These are phyloP conservation scores for Pteronura brasiliensis DNA, from an alignment of 2,113 vertebrate species.

Conservation along the genomic window DNA sequence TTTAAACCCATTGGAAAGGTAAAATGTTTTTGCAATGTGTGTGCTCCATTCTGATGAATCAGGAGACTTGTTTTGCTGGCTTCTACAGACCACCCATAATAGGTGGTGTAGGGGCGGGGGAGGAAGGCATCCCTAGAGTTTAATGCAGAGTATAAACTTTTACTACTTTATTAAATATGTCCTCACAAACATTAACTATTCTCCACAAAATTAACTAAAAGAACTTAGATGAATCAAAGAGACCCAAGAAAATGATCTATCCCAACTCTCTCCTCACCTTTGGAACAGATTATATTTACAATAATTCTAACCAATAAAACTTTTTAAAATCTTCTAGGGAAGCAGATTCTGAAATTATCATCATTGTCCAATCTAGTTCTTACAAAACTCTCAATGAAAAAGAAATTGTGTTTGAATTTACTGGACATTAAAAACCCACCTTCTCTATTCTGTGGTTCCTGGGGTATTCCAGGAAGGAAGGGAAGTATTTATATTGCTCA, in stretches of 20 bases:
- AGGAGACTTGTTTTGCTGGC: conserved; percentile 28
- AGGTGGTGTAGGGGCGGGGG: background rate
- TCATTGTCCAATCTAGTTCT: background rate
- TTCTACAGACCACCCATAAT: conserved; percentile 66
- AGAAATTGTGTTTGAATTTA: conserved; percentile 5
- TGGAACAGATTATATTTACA: conserved; percentile 34
- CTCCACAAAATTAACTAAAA: conserved; percentile 26
- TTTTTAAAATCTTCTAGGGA: conserved; percentile 35
- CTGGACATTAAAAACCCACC: background rate
- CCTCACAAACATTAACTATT: conserved; percentile 34
- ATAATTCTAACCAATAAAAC: conserved; percentile 32
- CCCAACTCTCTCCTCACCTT: conserved; percentile 12
- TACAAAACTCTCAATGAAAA: background rate
- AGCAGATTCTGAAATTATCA: background rate
- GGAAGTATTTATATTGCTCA: background rate
- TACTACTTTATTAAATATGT: conserved; percentile 52
- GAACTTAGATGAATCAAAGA: conserved; percentile 27
- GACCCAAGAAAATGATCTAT: background rate
- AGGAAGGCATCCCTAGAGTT: background rate
- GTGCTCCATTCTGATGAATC: background rate
- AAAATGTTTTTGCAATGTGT: conserved; percentile 7
- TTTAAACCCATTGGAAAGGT: conserved; percentile 55
- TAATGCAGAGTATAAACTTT: conserved; percentile 54
- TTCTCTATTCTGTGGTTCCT: background rate
- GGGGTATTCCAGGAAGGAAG: background rate